Evolutionary conservation across 2,113 vertebrate genomes (phyloP).

Genomic region (Tichodroma muraria): DNA sequence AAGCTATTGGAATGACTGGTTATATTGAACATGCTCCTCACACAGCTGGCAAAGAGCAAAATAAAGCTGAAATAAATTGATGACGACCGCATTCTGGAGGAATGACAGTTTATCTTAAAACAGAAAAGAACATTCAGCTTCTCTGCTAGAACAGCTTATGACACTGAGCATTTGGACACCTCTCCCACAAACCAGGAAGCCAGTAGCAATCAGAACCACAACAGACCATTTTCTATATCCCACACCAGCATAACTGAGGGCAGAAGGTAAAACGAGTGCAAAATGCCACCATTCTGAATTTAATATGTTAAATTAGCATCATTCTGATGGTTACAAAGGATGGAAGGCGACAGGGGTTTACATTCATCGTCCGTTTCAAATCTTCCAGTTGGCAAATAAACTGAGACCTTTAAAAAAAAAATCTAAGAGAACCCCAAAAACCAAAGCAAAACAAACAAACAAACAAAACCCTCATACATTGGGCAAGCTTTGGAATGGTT

Average conservation of each 20-base stretch:
- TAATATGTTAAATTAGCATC: background rate
- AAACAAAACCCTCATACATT: background rate
- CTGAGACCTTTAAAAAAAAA: background rate
- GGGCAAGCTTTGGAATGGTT: background rate
- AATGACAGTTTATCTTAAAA: background rate
- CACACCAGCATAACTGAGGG: background rate
- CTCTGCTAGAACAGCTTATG: background rate
- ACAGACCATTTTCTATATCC: background rate
- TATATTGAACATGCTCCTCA: background rate
- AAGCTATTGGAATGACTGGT: background rate
- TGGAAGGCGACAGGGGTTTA: background rate
- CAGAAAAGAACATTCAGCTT: background rate
- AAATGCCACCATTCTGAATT: background rate
- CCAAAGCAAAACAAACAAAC: background rate
- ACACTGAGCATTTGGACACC: background rate
- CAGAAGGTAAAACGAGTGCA: background rate
- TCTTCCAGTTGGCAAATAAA: background rate
- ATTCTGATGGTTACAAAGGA: background rate
- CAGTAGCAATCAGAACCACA: background rate
- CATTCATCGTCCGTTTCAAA: background rate
- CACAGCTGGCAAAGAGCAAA: conserved; percentile 8
- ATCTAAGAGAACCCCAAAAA: background rate
- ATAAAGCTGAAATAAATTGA: conserved; percentile 24
- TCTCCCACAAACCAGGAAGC: background rate
- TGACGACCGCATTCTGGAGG: background rate